Evolutionary conservation across 2,888 invertebrate genomes (phyloP).

Genomic region (Sphaerophoria taeniata): DNA sequence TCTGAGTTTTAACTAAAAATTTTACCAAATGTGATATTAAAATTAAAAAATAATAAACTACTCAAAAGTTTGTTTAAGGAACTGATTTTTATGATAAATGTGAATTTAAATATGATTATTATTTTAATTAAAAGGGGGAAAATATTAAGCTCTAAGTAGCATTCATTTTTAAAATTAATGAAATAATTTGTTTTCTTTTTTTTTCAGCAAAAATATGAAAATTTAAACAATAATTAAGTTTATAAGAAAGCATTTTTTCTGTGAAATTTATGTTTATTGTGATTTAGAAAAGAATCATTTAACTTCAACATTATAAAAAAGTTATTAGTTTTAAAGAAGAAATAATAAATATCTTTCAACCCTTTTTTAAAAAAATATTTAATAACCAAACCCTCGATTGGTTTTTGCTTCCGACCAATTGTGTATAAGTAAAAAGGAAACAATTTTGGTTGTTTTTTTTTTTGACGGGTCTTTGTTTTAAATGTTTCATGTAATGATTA

Average conservation of each 20-base stretch:
- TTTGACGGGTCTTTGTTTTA: too few relatives aligned
- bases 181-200: conserved; percentile 45
- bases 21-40: conserved; percentile 31
- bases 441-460: too few relatives aligned
- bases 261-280: conserved; percentile 15
- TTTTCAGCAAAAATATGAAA: conserved; percentile 55
- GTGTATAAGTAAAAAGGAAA: conserved; percentile 17
- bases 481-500: too few relatives aligned
- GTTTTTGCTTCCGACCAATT: conserved; percentile 63
- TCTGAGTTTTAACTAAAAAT: too few relatives aligned
- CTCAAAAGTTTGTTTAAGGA: conserved; percentile 58
- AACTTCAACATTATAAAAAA: too few relatives aligned
- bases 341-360: conserved; percentile 43
- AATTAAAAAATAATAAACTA: conserved; percentile 39
- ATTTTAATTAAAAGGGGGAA: conserved; percentile 32
- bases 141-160: conserved; percentile 65
- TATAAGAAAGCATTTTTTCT: conserved; percentile 43
- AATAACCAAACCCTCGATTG: conserved; percentile 64
- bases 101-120: conserved; percentile 50
- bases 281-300: neutral
- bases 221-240: conserved; percentile 35
- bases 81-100: conserved; percentile 55
- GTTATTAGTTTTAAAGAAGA: neutral
- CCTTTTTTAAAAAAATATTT: conserved; percentile 18
- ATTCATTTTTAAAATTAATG: conserved; percentile 48